A percentile compares a stretch with the other conserved stretches of the same genome.
phyloP scores from a whole-genome alignment of 2,888 invertebrate species.

The Alloplasta piceator region DNA sequence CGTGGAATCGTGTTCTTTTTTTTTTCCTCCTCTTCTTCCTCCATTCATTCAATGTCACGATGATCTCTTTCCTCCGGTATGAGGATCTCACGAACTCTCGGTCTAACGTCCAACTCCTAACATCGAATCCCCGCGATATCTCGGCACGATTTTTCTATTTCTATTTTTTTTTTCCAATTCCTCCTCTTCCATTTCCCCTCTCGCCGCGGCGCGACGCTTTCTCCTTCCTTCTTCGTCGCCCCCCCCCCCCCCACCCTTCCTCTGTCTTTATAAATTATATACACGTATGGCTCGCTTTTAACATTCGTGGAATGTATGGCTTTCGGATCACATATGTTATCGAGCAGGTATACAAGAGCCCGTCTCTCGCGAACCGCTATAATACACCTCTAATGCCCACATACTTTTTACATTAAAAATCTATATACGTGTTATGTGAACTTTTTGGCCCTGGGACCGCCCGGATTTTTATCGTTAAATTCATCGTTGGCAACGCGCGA shows the following conservation, averaged over 20 bases:
- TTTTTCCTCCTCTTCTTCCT: conserved; percentile 4
- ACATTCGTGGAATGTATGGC: conserved; percentile 32
- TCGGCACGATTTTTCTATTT: conserved; percentile 32
- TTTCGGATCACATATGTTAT: conserved; percentile 58
- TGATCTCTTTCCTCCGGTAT: conserved; percentile 47
- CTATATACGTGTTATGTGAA: conserved; percentile 21
- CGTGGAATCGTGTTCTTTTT: conserved; percentile 39
- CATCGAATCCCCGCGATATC: conserved; percentile 14
- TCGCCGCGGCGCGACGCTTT: conserved; percentile 23
- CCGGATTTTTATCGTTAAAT: conserved; percentile 61
- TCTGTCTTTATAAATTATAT: neutral
- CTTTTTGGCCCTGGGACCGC: conserved; percentile 45
- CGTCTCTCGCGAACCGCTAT: conserved; percentile 31
- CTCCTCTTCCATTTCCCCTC: neutral
- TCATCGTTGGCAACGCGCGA: conserved; percentile 51
- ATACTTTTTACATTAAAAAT: conserved; percentile 9
- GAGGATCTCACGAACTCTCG: conserved; percentile 55
- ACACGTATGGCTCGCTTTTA: conserved; percentile 17
- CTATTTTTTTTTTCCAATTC: conserved; percentile 4
- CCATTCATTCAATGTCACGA: conserved; percentile 37
- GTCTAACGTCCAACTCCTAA: conserved; percentile 2
- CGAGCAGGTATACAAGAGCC: conserved; percentile 48
- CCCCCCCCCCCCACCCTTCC: too few relatives aligned
- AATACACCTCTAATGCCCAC: conserved; percentile 37
- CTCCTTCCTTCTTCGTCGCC: neutral